phyloP scores from a whole-genome alignment of 2,797 vertebrate species.

The Paramormyrops hopkinsi region DNA sequence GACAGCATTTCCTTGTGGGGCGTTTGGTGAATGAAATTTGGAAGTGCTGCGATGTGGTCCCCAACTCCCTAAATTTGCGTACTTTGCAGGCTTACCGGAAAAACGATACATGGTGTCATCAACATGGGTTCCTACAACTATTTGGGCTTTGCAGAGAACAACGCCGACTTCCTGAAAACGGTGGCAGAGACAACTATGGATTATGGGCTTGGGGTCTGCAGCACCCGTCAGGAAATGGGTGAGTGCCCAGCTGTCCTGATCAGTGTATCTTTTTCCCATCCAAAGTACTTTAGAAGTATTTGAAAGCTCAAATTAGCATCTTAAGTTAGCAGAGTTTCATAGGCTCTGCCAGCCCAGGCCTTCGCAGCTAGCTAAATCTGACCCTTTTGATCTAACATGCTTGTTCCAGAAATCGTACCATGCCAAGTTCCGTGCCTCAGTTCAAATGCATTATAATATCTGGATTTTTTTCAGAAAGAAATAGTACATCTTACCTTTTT shows the following conservation, averaged over 20 bases:
- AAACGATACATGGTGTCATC: conserved; percentile 75
- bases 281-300: not conserved
- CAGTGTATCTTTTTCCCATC: not conserved
- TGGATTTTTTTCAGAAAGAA: conserved; percentile 1
- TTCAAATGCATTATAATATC: not conserved
- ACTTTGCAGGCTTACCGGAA: conserved; percentile 77
- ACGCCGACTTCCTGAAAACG: conserved; percentile 72
- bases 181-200: conserved; percentile 62
- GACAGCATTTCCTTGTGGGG: not conserved
- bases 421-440: not conserved
- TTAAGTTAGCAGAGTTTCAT: not conserved
- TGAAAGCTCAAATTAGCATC: not conserved
- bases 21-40: not conserved
- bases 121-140: conserved; percentile 98
- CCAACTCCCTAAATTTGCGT: conserved; percentile 10
- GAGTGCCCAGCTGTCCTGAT: conserved; percentile 30
- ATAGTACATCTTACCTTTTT: not conserved
- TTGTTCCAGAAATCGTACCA: not conserved
- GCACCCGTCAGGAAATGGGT: conserved; percentile 90
- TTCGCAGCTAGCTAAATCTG: not conserved
- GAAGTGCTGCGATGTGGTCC: not conserved
- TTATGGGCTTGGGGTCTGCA: conserved; percentile 78
- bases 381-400: not conserved
- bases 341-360: not conserved
- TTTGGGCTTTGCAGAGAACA: conserved; percentile 82